These are phyloP conservation scores for Ophioninae sp. DNA, from an alignment of 2,888 invertebrate genomes.

Conservation along the genomic window DNA sequence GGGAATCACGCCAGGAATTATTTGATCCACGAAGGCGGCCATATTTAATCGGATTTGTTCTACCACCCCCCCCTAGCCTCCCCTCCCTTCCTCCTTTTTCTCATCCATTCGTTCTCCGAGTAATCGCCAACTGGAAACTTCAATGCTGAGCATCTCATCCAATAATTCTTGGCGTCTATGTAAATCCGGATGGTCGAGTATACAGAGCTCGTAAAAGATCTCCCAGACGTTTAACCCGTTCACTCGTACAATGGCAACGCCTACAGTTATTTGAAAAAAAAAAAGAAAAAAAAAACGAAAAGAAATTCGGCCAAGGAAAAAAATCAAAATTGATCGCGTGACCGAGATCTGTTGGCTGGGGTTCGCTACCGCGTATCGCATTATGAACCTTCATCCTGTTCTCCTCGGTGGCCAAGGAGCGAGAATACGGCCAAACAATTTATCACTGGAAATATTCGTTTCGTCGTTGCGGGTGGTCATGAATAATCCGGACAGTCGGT, in stretches of 20 bases:
- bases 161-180: constrained; percentile 18
- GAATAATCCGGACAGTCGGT: constrained; percentile 65
- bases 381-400: neutral
- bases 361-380: constrained; percentile 12
- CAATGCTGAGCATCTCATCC: constrained; percentile 23
- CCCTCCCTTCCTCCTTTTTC: neutral
- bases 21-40: too few relatives aligned
- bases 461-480: constrained; percentile 67
- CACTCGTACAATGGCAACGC: constrained; percentile 22
- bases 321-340: constrained; percentile 53
- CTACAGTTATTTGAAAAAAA: constrained; percentile 26
- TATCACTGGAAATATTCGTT: constrained; percentile 64
- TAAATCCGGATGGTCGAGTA: neutral
- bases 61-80: too few relatives aligned
- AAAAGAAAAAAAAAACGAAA: too few relatives aligned
- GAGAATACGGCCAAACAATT: constrained; percentile 55
- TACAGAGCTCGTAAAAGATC: constrained; percentile 1
- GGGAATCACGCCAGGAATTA: too few relatives aligned
- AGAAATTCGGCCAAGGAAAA: constrained; percentile 43
- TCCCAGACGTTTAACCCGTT: neutral
- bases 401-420: constrained; percentile 7
- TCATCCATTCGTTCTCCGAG: too few relatives aligned
- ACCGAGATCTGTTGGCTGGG: constrained; percentile 46
- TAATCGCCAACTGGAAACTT: constrained; percentile 19
- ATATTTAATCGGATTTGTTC: too few relatives aligned